Evolutionary conservation across 1,140 invertebrate genomes (phyloP).

Genomic region (Diuraphis noxia): DNA sequence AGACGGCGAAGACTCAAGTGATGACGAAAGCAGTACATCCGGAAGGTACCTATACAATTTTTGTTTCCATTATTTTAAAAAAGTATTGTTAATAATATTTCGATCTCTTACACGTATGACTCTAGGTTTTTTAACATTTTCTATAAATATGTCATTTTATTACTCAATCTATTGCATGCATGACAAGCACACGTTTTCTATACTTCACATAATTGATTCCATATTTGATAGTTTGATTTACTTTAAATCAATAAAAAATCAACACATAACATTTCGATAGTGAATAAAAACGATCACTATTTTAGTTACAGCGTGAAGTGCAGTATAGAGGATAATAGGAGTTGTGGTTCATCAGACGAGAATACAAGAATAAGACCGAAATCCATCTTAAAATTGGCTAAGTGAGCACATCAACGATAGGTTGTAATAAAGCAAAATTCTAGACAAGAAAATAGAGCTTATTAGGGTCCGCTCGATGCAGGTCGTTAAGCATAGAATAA

Average conservation of each 20-base stretch:
- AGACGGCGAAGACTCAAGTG: slow-evolving; percentile 55
- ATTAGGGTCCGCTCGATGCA: slow-evolving; percentile 37
- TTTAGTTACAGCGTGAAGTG: slow-evolving; percentile 52
- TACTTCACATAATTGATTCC: background rate
- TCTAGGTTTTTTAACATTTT: background rate
- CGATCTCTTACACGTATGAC: background rate
- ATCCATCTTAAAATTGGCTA: slow-evolving; percentile 52
- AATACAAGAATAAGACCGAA: slow-evolving; percentile 42
- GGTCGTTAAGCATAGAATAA: slow-evolving; percentile 42
- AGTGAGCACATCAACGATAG: slow-evolving; percentile 51
- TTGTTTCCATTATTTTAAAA: background rate
- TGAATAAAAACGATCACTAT: slow-evolving; percentile 25
- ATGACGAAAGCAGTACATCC: slow-evolving; percentile 63
- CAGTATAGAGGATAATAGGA: slow-evolving; percentile 45
- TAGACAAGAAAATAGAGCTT: slow-evolving; percentile 47
- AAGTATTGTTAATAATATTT: slow-evolving; percentile 5
- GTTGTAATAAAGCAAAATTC: slow-evolving; percentile 49
- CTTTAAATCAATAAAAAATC: background rate
- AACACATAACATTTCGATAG: slow-evolving; percentile 4
- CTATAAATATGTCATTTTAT: background rate
- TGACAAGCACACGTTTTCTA: slow-evolving; percentile 16
- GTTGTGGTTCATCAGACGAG: slow-evolving; percentile 42
- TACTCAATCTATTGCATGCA: slow-evolving; percentile 29
- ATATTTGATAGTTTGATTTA: slow-evolving; percentile 4
- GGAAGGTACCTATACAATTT: slow-evolving; percentile 61